Base-by-base conservation (phyloP, 2,113 vertebrate genomes). In the Okapia johnstoni region DNA sequence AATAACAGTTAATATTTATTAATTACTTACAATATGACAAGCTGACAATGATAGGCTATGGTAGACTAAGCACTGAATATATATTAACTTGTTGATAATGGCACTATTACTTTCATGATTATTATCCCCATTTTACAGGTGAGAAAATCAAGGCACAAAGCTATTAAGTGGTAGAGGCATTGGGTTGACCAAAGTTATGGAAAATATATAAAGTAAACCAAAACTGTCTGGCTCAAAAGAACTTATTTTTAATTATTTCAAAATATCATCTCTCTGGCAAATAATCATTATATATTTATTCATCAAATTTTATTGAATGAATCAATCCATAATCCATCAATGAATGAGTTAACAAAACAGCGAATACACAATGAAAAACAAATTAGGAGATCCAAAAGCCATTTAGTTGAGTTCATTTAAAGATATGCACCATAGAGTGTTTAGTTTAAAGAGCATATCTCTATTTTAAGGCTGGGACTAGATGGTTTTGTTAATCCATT, bases 371-470 rank as follows among this genome's bases (percentile, higher is more conserved):
- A 21, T 12, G 43, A 83, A 83, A 93, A 94, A 13, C 30, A 94
- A 92, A 58, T 40, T 23, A 30, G 28, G 36, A 92, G 36, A 76
- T 73, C 9, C 19, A 70, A 43, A 79, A 88, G 87, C 50, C 25
- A 89, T 77, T 86, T 92, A 86, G n/a, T 90, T 58, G 36, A 94
- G 85, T 92, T 96, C 13, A 63, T 84, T 26, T 46, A 50, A 96
- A 96, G 87, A 61, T 16, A 40, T 12, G 30, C 1, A 33, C 7
- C 33, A 36, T 14, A 60, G 17, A 55, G 84, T 77, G 61, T 70
- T 73, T 76, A 40, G 9, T 50, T 63, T 90, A 63, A 57, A 88
- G 36, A 90, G 3, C 48, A 46, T 54, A 63, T 19, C 28, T 77
- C 16, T 94, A n/a, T 33, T 81, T 66, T 81, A 92, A 16, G 26